These are phyloP conservation scores for Cryptocephalus moraei DNA, from an alignment of 2,888 invertebrate genomes.

Conservation along the genomic window DNA sequence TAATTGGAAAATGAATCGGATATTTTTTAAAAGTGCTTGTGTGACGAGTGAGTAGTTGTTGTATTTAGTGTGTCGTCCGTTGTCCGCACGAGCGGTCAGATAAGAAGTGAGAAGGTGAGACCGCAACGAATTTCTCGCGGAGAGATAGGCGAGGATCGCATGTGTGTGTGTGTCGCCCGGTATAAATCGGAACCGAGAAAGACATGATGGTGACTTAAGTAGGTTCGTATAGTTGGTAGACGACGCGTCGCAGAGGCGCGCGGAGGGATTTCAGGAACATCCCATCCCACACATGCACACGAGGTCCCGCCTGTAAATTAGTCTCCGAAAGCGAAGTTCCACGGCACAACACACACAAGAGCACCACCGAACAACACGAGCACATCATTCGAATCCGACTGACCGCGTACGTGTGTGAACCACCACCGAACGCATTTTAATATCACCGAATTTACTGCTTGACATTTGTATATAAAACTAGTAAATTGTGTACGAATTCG, in stretches of 20 bases:
- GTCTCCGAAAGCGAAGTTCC: background rate
- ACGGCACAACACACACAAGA: background rate
- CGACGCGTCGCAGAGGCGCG: background rate
- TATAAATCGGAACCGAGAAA: no score
- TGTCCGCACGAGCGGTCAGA: no score
- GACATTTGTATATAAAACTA: slow-evolving; percentile 35
- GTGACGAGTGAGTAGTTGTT: no score
- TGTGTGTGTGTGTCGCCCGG: no score
- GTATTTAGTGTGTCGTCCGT: no score
- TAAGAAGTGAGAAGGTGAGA: no score
- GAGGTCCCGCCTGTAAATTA: background rate
- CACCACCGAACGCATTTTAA: background rate
- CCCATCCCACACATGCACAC: slow-evolving; percentile 1
- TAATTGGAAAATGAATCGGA: no score
- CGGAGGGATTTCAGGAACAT: slow-evolving; percentile 1
- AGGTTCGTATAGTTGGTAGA: background rate
- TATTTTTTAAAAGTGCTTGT: no score
- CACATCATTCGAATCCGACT: slow-evolving; percentile 21
- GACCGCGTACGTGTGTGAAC: slow-evolving; percentile 20
- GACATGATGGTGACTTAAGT: background rate
- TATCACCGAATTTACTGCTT: slow-evolving; percentile 10
- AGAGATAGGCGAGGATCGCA: no score
- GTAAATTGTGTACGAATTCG: slow-evolving; percentile 36
- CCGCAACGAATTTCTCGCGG: no score
- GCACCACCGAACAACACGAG: slow-evolving; percentile 2